Conservation (phyloP, 2,888 invertebrate genomes). For the Creontiades dilutus region DNA sequence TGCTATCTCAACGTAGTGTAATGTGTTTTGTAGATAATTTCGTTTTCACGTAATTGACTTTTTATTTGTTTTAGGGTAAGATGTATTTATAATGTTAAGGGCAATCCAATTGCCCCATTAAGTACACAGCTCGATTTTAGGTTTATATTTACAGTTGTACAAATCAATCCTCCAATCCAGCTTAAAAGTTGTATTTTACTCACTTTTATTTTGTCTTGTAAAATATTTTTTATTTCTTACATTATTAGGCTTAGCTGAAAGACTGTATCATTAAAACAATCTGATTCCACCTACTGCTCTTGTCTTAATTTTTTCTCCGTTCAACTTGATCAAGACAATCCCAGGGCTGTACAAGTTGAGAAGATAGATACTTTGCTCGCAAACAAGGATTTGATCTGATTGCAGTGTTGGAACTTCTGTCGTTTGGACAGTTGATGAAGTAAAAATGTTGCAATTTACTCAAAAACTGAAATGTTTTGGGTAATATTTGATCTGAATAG, state of each 20-base stretch:
- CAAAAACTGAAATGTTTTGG: no score
- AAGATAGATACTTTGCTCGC: no score
- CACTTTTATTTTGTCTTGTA: constrained; percentile 15
- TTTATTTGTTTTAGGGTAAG: constrained; percentile 28
- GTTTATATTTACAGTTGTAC: constrained; percentile 14
- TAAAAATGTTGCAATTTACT: no score
- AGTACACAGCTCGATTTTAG: not conserved
- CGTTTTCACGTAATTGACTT: not conserved
- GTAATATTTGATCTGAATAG: no score
- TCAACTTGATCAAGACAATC: no score
- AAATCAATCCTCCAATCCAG: constrained; percentile 27
- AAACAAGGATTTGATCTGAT: no score
- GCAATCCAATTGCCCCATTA: constrained; percentile 3
- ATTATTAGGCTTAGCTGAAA: constrained; percentile 58
- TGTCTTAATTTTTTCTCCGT: no score
- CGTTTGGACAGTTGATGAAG: no score
- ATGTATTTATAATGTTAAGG: not conserved
- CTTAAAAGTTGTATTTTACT: constrained; percentile 18
- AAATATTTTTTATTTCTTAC: constrained; percentile 24
- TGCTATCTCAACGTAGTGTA: not conserved
- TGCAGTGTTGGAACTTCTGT: no score
- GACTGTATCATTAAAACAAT: constrained; percentile 56
- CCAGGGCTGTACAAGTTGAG: no score
- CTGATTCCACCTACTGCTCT: constrained; percentile 12
- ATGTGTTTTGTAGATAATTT: constrained; percentile 33